Evolutionary conservation across 2,113 vertebrate species (phyloP).

Genomic region (Labeo catla): DNA sequence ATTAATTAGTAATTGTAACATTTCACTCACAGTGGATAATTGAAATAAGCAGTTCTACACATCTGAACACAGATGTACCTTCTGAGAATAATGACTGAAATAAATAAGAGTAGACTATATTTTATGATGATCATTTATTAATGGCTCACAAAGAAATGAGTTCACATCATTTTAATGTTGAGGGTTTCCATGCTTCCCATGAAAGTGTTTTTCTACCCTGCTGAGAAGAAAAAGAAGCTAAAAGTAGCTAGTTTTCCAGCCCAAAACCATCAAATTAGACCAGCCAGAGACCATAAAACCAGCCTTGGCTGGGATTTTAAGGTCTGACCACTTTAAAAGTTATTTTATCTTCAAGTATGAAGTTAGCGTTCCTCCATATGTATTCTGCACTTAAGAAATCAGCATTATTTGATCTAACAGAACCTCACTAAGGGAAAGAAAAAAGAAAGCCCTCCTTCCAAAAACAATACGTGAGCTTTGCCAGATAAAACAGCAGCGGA

Average conservation of each 20-base stretch:
- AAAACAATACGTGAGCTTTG: neutral
- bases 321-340: neutral
- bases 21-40: neutral
- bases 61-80: neutral
- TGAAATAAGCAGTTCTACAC: neutral
- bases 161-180: neutral
- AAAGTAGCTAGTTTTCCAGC: neutral
- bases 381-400: neutral
- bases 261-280: neutral
- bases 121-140: neutral
- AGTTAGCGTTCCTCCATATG: neutral
- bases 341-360: neutral
- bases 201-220: neutral
- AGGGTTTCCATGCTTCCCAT: neutral
- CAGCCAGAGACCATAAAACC: neutral
- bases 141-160: neutral
- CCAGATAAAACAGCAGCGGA: neutral
- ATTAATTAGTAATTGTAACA: slow-evolving; percentile 22
- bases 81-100: neutral
- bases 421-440: neutral
- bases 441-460: neutral
- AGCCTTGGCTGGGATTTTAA: neutral
- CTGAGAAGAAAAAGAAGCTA: neutral
- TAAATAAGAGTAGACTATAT: neutral
- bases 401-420: neutral